Evolutionary conservation across 2,113 vertebrate species (phyloP).

Genomic region (Siniperca chuatsi): DNA sequence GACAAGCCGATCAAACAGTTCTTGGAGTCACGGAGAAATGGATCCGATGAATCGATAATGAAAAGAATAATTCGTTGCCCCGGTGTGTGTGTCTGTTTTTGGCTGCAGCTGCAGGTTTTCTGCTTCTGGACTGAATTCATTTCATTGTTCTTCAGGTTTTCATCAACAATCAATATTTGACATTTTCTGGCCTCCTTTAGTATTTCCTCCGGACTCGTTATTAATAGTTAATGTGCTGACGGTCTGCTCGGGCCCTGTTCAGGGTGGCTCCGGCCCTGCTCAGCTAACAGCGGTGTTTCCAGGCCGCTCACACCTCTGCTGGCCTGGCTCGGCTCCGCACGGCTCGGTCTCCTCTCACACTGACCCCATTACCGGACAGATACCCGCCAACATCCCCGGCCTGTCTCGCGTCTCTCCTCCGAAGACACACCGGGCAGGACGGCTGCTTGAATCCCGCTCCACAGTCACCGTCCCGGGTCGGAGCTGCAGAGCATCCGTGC

Average conservation of each 20-base stretch:
- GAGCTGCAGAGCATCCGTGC: neutral
- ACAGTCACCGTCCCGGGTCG: neutral
- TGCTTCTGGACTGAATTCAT: too few relatives aligned
- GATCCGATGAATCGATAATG: too few relatives aligned
- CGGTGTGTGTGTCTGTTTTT: too few relatives aligned
- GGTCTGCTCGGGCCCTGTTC: neutral
- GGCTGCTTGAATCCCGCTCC: neutral
- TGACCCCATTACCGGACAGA: slow-evolving; percentile 56
- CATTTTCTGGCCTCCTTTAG: too few relatives aligned
- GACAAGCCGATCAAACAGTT: too few relatives aligned
- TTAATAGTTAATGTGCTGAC: too few relatives aligned
- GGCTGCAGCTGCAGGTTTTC: too few relatives aligned
- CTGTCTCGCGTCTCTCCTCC: neutral
- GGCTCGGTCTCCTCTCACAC: slow-evolving; percentile 21
- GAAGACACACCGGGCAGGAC: neutral
- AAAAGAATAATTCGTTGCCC: too few relatives aligned
- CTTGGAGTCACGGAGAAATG: too few relatives aligned
- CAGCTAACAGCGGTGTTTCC: neutral
- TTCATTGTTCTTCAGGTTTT: too few relatives aligned
- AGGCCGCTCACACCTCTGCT: slow-evolving; percentile 15
- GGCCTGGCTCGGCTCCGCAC: neutral
- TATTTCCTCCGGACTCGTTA: too few relatives aligned
- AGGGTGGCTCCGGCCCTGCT: neutral
- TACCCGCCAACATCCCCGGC: neutral
- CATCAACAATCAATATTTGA: too few relatives aligned